Base-by-base conservation (phyloP, 2,888 invertebrate species). In the Metacarcinus magister region DNA sequence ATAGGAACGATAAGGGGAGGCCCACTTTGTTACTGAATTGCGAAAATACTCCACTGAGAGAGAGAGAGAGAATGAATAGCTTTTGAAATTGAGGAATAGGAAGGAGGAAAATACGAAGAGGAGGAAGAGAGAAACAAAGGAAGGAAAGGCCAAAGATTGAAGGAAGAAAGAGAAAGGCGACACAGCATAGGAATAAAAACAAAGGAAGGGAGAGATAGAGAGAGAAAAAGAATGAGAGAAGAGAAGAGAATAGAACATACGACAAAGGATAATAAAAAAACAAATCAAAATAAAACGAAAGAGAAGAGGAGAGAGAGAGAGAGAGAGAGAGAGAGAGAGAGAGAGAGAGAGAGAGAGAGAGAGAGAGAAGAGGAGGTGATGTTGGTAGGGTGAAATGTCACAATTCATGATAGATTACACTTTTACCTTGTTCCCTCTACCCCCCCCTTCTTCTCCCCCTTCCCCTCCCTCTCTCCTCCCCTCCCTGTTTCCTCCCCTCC, bases 11-110 rank as follows among this genome's bases (percentile, higher is more conserved):
- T 54, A 67, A n/a, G 44, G 46, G 28, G 82, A 43, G 82, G 87
- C 48, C 32, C n/a, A 67, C 8, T n/a, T 91, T 32, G 32, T 46
- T 46, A 46, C 43, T 43, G 3, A 43, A n/a, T 91, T 91, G 19
- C 46, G 28, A 93, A 54, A 93, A 54, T 75, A 54, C 13, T 13
- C 8, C 13, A 8, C 13, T 54, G 54, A 87, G 28, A 87, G 48
- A 87, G 94, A 87, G 87, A 48, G 46, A 48, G n/a, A 60, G 43
- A 60, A 23, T 19, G 43, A 3, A 60, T 13, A 54, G 43, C 19
- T 48, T 90, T 89, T 28, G 91, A 95, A 43, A 60, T 90, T 39
- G 60, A 95, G 91, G 54, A 90, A 95, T 60, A 91, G 90, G 90
- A 90, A 91, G 95, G 54, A 60, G 39, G 46, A 91, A n/a, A 60